Percentiles rank a stretch among this genome's conserved stretches.
phyloP scores from a whole-genome alignment of 2,113 vertebrate genomes.

The Corvus hawaiiensis region DNA sequence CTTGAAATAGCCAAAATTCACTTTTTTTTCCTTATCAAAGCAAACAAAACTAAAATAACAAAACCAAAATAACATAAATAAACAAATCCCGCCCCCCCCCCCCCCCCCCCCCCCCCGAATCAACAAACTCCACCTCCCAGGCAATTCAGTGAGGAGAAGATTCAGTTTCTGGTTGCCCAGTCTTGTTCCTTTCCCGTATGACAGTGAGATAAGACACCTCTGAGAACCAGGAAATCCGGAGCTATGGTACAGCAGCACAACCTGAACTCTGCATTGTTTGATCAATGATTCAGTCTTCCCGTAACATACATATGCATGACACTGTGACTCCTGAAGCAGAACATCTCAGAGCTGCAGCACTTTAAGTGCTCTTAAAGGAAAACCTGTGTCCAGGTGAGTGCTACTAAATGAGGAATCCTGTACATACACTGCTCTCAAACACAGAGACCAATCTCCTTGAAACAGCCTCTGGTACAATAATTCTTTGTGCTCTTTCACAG shows the following conservation, averaged over 20 bases:
- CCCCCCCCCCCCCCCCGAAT: accelerated
- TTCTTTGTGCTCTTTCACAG: not conserved
- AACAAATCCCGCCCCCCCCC: too few species aligned
- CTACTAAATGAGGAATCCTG: not conserved
- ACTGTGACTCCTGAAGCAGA: not conserved
- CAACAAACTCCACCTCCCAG: not conserved
- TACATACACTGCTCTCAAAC: accelerated
- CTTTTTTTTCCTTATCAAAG: not conserved
- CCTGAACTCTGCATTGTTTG: not conserved
- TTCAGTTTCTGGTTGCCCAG: not conserved
- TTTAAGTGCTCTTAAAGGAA: not conserved
- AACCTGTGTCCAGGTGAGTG: not conserved
- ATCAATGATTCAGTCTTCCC: constrained; percentile 18
- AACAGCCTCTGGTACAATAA: not conserved
- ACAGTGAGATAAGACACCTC: not conserved
- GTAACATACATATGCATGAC: not conserved
- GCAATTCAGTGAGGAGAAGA: not conserved
- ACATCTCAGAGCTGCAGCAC: not conserved
- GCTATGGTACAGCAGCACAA: not conserved
- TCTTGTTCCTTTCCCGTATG: not conserved
- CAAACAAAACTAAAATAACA: not conserved
- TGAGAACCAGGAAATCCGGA: constrained; percentile 8
- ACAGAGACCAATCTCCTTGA: not conserved
- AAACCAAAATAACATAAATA: not conserved
- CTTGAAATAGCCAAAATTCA: not conserved